A percentile compares a stretch with the other conserved stretches of the same genome.
Conservation (phyloP, 1,140 invertebrate species). For the Drosophila sechellia region DNA sequence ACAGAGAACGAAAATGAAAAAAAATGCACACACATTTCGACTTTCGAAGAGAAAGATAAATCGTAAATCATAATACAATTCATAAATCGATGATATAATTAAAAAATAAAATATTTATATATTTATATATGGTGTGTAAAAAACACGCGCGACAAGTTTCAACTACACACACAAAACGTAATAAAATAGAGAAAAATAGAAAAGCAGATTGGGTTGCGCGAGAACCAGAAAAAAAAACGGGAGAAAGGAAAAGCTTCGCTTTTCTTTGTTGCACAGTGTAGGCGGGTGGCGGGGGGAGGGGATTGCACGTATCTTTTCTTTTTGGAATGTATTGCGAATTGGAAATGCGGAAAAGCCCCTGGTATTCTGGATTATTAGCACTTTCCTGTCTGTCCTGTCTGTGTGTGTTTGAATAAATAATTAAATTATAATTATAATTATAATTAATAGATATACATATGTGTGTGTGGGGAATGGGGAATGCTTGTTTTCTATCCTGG, state of each 20-base stretch:
- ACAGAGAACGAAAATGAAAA: conserved; percentile 63
- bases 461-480: conserved; percentile 13
- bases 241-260: conserved; percentile 42
- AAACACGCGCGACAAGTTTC: conserved; percentile 25
- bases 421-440: conserved; percentile 56
- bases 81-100: conserved; percentile 49
- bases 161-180: conserved; percentile 62
- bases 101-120: conserved; percentile 55
- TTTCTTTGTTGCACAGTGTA: conserved; percentile 21
- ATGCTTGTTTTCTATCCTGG: conserved; percentile 21
- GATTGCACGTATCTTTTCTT: background rate
- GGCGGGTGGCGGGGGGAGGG: conserved; percentile 1
- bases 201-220: conserved; percentile 16
- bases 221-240: background rate
- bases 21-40: conserved; percentile 44
- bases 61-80: conserved; percentile 46
- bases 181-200: conserved; percentile 19
- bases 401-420: conserved; percentile 54
- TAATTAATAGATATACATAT: conserved; percentile 32
- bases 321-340: conserved; percentile 27
- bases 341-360: conserved; percentile 7
- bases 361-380: conserved; percentile 19
- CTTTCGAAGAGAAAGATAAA: conserved; percentile 47
- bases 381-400: conserved; percentile 13
- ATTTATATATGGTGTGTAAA: conserved; percentile 37